A percentile compares a stretch with the other conserved stretches of the same genome.
Evolutionary conservation across 2,113 vertebrate species (phyloP).

Genomic region (Laterallus jamaicensis): DNA sequence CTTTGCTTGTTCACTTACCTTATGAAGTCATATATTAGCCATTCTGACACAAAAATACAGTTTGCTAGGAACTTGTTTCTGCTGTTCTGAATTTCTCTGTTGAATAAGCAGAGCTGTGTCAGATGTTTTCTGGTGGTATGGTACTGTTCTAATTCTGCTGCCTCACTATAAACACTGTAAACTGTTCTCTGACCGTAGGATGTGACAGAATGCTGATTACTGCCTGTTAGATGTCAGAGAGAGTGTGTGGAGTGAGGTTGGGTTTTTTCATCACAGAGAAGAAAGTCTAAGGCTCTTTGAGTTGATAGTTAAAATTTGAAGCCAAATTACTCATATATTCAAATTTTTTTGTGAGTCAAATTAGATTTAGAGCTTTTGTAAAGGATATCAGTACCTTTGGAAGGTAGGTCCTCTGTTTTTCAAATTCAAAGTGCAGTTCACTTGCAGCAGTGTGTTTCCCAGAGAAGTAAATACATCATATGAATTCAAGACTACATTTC

Average conservation of each 20-base stretch:
- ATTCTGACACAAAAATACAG: not conserved
- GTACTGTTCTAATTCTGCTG: not conserved
- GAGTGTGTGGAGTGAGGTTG: not conserved
- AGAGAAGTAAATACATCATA: not conserved
- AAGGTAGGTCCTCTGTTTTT: not conserved
- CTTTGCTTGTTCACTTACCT: not conserved
- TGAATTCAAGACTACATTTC: not conserved
- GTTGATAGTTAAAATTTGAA: not conserved
- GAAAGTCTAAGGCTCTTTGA: not conserved
- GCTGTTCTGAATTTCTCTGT: not conserved
- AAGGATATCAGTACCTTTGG: not conserved
- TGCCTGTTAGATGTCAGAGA: not conserved
- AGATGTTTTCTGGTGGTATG: not conserved
- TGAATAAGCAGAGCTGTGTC: not conserved
- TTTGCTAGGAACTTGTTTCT: not conserved
- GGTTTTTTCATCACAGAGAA: not conserved
- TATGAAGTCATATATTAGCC: not conserved
- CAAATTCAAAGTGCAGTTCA: not conserved
- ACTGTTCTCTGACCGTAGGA: not conserved
- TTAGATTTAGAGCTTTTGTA: not conserved
- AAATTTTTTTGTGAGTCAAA: not conserved
- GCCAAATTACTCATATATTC: not conserved
- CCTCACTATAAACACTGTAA: not conserved
- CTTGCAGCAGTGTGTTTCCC: not conserved
- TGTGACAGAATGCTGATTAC: not conserved